Conservation (phyloP, 2,888 invertebrate genomes). For the Ornithoptera alexandrae region DNA sequence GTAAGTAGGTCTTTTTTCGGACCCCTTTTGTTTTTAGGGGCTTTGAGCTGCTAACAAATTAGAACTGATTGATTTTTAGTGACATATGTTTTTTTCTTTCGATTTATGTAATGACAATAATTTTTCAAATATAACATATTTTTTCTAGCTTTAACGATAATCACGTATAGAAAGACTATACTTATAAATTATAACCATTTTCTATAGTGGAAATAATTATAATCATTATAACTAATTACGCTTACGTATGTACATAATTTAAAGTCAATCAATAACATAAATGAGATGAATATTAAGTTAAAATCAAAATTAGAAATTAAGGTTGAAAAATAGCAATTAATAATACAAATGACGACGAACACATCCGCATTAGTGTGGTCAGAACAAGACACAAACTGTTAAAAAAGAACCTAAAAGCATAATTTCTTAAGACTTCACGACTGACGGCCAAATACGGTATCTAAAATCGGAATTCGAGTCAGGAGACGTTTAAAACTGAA, state of each 20-base stretch:
- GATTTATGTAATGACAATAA: not conserved
- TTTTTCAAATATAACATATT: no score
- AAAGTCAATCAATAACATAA: no score
- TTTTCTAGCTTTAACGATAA: no score
- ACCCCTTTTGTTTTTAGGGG: slow-evolving; percentile 59
- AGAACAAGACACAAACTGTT: slow-evolving; percentile 11
- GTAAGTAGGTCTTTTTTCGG: slow-evolving; percentile 50
- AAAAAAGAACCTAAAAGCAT: slow-evolving; percentile 21
- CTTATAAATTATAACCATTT: no score
- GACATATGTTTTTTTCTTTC: slow-evolving; percentile 24
- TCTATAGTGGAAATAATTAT: no score
- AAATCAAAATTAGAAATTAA: no score
- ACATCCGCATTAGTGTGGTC: slow-evolving; percentile 7
- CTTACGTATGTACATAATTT: no score
- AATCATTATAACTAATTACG: no score
- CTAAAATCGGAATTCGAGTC: slow-evolving; percentile 31
- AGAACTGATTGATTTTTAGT: slow-evolving; percentile 47
- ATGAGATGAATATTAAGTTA: no score
- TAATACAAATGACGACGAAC: slow-evolving; percentile 12
- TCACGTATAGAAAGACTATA: no score
- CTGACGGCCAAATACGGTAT: slow-evolving; percentile 27
- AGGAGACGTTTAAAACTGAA: slow-evolving; percentile 28
- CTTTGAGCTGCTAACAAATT: slow-evolving; percentile 42
- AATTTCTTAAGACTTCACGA: slow-evolving; percentile 25
- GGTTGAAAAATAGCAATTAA: no score